Base-by-base conservation (phyloP, 2,113 vertebrate species). In the Vulpes lagopus region DNA sequence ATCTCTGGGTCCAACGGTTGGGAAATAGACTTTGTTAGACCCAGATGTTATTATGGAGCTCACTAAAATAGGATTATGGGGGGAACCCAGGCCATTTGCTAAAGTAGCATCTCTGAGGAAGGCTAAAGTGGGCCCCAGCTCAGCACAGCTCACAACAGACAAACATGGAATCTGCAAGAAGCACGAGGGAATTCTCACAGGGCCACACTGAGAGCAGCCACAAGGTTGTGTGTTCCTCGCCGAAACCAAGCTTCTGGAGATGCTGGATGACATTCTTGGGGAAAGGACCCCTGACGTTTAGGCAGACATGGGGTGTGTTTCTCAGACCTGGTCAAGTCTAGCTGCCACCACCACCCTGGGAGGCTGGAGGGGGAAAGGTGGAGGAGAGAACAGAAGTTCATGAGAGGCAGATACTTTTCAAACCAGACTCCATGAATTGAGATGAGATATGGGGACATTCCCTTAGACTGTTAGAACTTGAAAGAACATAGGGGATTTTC, bases 401-500 rank as follows among this genome's bases (percentile, higher is more conserved):
- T 8, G 53, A 25, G 85, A 94, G 53, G 49, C 57, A 69, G 62
- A 23, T 51, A n/a, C n/a, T 15, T 79, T 57, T 79, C 32, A 92
- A 96, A 80, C 11, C 17, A 81, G 71, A 74, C 73, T 59, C 85
- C 83, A 25, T 2, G 53, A 51, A 3, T 23, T 51, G n/a, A 83
- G 59, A 81, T 80, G n/a, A 57, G 35, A 27, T 71, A 57, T 11
- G 30, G 5, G 23, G 15, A 12, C 23, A 9, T 11, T 81, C 59
- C 57, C 67, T 78, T 17, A 67, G 53, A 83, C 62, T 8, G 2
- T 55, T 27, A 82, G 59, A 79, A 51, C 3, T 57, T 22, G 22
- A 78, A 96, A 74, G 43, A 89, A 53, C 79, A 43, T 7, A 65
- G 59, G 95, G 15, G 17, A 80, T 53, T 76, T 51, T 57, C 65